A percentile compares a stretch with the other conserved stretches of the same genome.
Evolutionary conservation across 2,888 invertebrate genomes (phyloP).

Genomic region (Agrochola lychnidis): DNA sequence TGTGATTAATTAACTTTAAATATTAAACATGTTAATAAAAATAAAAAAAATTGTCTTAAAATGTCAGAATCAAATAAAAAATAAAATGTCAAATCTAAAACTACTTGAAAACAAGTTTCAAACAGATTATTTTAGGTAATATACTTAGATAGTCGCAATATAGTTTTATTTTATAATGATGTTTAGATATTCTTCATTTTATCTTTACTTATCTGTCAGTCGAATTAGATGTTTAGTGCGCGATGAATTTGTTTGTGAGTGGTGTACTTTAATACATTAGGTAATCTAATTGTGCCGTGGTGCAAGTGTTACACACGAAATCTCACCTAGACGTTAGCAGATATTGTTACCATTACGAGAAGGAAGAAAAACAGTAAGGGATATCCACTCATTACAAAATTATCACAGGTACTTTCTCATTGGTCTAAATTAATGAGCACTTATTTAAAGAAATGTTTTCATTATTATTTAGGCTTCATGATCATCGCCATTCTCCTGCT

Average conservation of each 20-base stretch:
- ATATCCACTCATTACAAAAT: neutral
- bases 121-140: neutral
- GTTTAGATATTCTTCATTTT: neutral
- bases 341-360: neutral
- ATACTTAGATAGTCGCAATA: neutral
- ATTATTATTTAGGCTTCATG: neutral
- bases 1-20: too few species aligned
- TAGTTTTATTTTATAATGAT: neutral
- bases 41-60: too few species aligned
- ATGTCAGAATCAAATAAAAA: too few species aligned
- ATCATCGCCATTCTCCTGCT: neutral
- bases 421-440: neutral
- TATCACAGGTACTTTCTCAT: neutral
- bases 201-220: conserved; percentile 1
- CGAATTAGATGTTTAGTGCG: conserved; percentile 2
- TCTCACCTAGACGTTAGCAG: neutral
- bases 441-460: neutral
- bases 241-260: neutral
- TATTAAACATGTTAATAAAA: too few species aligned
- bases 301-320: neutral
- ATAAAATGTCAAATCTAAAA: neutral
- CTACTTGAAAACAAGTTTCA: neutral
- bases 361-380: neutral
- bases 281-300: neutral
- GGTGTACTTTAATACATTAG: neutral